Percentiles rank a stretch among this genome's conserved stretches.
phyloP scores from a whole-genome alignment of 2,113 vertebrate species.

The Elanoides forficatus region DNA sequence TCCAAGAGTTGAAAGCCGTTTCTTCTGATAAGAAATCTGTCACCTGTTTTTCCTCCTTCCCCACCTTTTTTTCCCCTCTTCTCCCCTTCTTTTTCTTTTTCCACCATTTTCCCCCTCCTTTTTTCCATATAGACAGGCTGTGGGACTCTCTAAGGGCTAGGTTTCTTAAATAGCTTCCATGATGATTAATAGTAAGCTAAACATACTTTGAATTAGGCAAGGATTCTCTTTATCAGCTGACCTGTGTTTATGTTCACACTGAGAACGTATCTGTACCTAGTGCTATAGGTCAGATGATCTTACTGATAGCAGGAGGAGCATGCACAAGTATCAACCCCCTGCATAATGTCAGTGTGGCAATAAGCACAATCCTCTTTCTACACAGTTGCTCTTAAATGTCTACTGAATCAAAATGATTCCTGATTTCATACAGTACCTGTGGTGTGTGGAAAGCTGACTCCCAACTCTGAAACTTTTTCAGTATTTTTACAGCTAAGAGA shows the following conservation, averaged over 20 bases:
- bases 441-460: not conserved
- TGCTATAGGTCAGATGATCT: not conserved
- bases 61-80: fast-evolving
- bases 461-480: not conserved
- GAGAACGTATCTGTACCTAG: not conserved
- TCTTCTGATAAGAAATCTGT: not conserved
- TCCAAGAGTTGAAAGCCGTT: not conserved
- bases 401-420: not conserved
- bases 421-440: not conserved
- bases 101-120: too few species aligned
- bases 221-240: not conserved
- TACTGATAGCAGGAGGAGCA: not conserved
- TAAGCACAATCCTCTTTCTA: not conserved
- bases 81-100: not conserved
- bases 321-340: not conserved
- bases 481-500: not conserved
- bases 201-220: not conserved
- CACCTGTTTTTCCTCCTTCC: not conserved
- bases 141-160: not conserved
- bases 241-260: not conserved
- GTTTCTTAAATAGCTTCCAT: not conserved
- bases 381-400: not conserved
- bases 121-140: not conserved
- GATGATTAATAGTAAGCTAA: not conserved
- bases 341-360: not conserved